A percentile compares a stretch with the other conserved stretches of the same genome.
phyloP scores from a whole-genome alignment of 2,797 vertebrate species.

The Anniella stebbinsi region DNA sequence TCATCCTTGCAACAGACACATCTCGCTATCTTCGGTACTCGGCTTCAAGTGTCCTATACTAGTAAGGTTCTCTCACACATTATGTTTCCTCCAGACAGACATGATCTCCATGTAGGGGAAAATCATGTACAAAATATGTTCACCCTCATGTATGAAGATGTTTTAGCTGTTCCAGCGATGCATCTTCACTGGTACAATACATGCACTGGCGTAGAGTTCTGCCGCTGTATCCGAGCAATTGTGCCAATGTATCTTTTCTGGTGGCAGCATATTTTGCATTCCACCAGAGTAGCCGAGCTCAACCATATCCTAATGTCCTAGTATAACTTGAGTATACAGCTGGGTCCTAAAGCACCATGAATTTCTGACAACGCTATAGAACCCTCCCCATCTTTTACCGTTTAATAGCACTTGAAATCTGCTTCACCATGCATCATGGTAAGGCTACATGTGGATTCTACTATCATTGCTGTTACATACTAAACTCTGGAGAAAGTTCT shows the following conservation, averaged over 20 bases:
- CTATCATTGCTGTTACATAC: not conserved
- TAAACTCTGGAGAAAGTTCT: not conserved
- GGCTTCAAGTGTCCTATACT: too few relatives aligned
- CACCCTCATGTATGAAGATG: not conserved
- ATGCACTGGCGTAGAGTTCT: not conserved
- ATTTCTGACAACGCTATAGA: not conserved
- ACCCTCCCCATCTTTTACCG: not conserved
- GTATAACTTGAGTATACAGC: not conserved
- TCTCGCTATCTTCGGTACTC: too few relatives aligned
- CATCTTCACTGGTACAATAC: not conserved
- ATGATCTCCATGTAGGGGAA: too few relatives aligned
- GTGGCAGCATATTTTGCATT: not conserved
- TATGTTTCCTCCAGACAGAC: too few relatives aligned
- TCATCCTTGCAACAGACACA: too few relatives aligned
- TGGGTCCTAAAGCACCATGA: not conserved
- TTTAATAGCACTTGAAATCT: not conserved
- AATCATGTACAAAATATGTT: not conserved
- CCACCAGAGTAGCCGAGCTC: not conserved
- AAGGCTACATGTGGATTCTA: not conserved
- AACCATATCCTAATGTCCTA: not conserved
- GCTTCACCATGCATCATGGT: not conserved
- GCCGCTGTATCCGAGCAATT: not conserved
- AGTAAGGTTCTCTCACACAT: too few relatives aligned
- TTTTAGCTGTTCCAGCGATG: not conserved
- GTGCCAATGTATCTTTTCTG: not conserved